Evolutionary conservation across 2,113 vertebrate genomes (phyloP), one percentile per base, ranked within the genome.

Genomic region (Cyphomyrus discorhynchus): DNA sequence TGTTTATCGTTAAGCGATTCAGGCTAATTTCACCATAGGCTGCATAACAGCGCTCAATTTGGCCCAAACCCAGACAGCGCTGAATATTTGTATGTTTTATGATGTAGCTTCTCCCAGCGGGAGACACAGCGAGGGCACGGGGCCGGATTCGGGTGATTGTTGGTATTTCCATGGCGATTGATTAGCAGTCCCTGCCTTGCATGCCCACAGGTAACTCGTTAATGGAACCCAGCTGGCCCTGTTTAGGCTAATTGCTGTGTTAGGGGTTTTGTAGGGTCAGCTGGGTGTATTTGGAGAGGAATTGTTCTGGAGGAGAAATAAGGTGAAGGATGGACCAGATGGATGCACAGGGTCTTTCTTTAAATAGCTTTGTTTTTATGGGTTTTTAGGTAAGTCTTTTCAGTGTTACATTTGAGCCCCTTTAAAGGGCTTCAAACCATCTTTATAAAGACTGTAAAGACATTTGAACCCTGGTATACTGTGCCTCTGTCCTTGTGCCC

Each of bases 241-340:
- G 74, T 80, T 80, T 80, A 80, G 35, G 17, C 74, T 80, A 80
- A 80, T 80, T 80, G 74, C 74, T 80, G 74, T 80, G 74, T 42
- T 80, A 19, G 74, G 74, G 74, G 74, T 80, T 80, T 80, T 80
- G 39, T 80, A 80, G 74, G 74, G 74, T 80, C 74, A 80, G 74
- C 35, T 80, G 74, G 35, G 35, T 80, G 31, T 80, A 80, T 42
- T 80, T 80, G 74, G 35, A 42, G 35, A 80, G 74, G 35, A 39
- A 56, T 39, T 80, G 74, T 19, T 80, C 15, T 80, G 74, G 15
- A 80, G 74, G 74, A 39, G 74, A 80, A 80, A 35, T 42, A 42
- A 42, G 74, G 74, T 80, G 15, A 80, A 42, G 35, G 35, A 42
- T 80, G 74, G 74, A 80, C 31, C 35, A 42, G 74, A 42, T 80